Evolutionary conservation across 2,888 invertebrate genomes (phyloP).

Genomic region (Xestia sexstrigata): DNA sequence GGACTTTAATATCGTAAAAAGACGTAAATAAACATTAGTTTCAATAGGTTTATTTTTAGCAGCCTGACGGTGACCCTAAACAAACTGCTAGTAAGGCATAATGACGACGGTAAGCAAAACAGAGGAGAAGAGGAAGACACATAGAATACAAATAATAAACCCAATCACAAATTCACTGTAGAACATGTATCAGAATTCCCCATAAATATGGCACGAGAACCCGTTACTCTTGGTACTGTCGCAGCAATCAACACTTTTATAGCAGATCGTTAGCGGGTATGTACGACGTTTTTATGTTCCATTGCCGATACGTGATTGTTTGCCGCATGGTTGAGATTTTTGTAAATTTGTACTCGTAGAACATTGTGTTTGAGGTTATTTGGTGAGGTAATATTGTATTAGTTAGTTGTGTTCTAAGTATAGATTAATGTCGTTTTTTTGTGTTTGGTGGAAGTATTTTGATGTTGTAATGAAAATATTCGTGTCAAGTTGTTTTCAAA

Average conservation of each 20-base stretch:
- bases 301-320: conserved; percentile 28
- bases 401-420: not conserved
- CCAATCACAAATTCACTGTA: conserved; percentile 7
- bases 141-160: not conserved
- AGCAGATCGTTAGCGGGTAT: conserved; percentile 46
- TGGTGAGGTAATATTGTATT: conserved; percentile 13
- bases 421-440: conserved; percentile 3
- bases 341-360: conserved; percentile 35
- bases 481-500: not conserved
- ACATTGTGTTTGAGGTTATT: conserved; percentile 31
- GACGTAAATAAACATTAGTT: no score
- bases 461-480: not conserved
- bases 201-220: conserved; percentile 24
- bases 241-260: conserved; percentile 59
- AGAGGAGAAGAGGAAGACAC: not conserved
- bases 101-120: not conserved
- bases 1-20: no score
- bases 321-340: conserved; percentile 23
- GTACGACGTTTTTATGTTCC: conserved; percentile 55
- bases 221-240: conserved; percentile 43
- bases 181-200: conserved; percentile 13
- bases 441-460: not conserved
- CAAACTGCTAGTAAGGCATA: not conserved
- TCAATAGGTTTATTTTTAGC: not conserved
- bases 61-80: not conserved